Percentiles rank a stretch among this genome's conserved stretches.
Evolutionary conservation across 2,888 invertebrate genomes (phyloP).

Genomic region (Hypselothyrea guttata): DNA sequence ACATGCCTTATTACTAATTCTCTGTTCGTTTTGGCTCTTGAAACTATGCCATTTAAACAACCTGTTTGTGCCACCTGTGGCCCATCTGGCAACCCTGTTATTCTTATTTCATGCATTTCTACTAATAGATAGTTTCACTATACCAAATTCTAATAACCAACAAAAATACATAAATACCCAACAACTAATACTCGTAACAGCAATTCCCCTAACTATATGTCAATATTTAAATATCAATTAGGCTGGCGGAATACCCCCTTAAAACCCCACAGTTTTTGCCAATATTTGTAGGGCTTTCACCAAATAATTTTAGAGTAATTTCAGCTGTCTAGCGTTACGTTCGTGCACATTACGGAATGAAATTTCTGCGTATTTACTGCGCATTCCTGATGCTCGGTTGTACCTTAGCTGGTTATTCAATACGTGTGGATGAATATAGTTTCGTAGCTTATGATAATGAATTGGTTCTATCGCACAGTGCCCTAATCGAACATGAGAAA

Average conservation of each 20-base stretch:
- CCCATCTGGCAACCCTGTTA: too few species aligned
- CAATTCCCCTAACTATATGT: neutral
- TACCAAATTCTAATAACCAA: too few species aligned
- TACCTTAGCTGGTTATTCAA: slow-evolving; percentile 25
- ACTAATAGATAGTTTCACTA: too few species aligned
- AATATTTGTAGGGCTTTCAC: neutral
- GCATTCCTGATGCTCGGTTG: slow-evolving; percentile 3
- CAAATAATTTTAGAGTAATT: neutral
- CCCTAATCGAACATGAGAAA: slow-evolving; percentile 36
- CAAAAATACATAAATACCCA: too few species aligned
- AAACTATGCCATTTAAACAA: too few species aligned
- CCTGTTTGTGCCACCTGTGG: too few species aligned
- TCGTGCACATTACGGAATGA: slow-evolving; percentile 14
- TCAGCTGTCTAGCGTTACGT: neutral
- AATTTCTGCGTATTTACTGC: neutral
- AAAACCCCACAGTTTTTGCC: neutral
- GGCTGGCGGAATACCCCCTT: neutral
- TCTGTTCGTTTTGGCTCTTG: too few species aligned
- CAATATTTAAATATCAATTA: slow-evolving; percentile 1
- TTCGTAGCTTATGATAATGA: slow-evolving; percentile 42
- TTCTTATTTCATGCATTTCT: too few species aligned
- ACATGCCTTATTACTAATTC: too few species aligned
- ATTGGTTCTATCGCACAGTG: slow-evolving; percentile 31
- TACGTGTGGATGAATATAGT: slow-evolving; percentile 41
- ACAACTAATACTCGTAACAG: too few species aligned